Conservation (phyloP, 1,140 invertebrate genomes). For the Neodiprion lecontei region DNA sequence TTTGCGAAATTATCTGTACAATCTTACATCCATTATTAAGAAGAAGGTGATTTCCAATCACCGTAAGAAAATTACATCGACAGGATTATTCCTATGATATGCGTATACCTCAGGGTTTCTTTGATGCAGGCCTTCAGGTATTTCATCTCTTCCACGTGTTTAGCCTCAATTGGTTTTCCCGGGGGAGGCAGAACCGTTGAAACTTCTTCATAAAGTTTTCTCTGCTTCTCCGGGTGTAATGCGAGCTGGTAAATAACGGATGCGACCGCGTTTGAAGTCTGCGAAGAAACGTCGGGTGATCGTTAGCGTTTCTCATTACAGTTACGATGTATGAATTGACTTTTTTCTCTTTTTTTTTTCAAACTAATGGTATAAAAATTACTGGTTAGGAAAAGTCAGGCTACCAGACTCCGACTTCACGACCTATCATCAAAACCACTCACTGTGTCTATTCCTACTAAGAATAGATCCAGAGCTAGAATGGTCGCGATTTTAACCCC, state of each 20-base stretch:
- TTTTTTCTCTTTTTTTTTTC: no score
- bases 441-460: slow-evolving; percentile 90
- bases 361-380: no score
- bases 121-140: slow-evolving; percentile 90
- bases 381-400: no score
- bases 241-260: slow-evolving; percentile 84
- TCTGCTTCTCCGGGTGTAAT: slow-evolving; percentile 77
- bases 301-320: no score
- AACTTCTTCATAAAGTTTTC: slow-evolving; percentile 75
- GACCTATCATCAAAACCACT: slow-evolving; percentile 29
- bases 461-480: slow-evolving; percentile 80
- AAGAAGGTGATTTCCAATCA: no score
- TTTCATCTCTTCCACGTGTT: slow-evolving; percentile 73
- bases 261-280: slow-evolving; percentile 82
- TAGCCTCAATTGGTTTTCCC: slow-evolving; percentile 66
- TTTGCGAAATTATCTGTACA: not conserved
- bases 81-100: slow-evolving; percentile 9
- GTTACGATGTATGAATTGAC: no score
- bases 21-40: no score
- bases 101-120: slow-evolving; percentile 80
- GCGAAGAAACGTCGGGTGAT: slow-evolving; percentile 23
- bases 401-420: no score
- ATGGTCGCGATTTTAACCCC: slow-evolving; percentile 77
- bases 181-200: slow-evolving; percentile 64
- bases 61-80: not conserved